Conservation (phyloP, 2,888 invertebrate genomes). For the Nemoura dubitans region DNA sequence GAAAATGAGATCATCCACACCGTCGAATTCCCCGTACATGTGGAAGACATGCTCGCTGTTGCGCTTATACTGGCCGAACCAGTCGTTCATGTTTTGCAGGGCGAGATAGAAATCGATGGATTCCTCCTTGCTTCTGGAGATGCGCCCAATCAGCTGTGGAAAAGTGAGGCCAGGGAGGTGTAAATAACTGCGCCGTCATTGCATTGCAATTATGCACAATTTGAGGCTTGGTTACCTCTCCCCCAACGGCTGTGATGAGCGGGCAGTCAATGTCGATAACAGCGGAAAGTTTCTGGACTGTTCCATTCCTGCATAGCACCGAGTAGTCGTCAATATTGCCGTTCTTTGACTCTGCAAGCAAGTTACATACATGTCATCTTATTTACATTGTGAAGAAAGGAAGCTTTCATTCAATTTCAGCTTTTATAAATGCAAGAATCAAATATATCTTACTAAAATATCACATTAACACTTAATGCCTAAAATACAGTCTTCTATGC, state of each 20-base stretch:
- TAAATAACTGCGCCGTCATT: neutral
- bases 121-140: conserved; percentile 50
- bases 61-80: conserved; percentile 61
- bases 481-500: neutral
- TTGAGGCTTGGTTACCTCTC: no score
- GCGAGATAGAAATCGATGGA: conserved; percentile 55
- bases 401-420: no score
- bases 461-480: no score
- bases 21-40: conserved; percentile 69
- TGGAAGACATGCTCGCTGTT: conserved; percentile 54
- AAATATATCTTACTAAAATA: no score
- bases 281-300: conserved; percentile 20
- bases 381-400: no score
- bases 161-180: neutral
- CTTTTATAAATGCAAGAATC: no score
- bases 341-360: conserved; percentile 15
- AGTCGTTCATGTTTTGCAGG: conserved; percentile 63
- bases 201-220: neutral
- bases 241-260: conserved; percentile 50
- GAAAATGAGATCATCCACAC: conserved; percentile 66
- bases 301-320: conserved; percentile 42
- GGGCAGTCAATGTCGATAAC: conserved; percentile 47
- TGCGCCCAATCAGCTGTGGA: conserved; percentile 55
- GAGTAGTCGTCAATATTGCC: neutral
- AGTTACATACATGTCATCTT: neutral